A percentile compares a stretch with the other conserved stretches of the same genome.
Evolutionary conservation across 1,140 invertebrate genomes (phyloP).

Genomic region (Pentalonia nigronervosa): DNA sequence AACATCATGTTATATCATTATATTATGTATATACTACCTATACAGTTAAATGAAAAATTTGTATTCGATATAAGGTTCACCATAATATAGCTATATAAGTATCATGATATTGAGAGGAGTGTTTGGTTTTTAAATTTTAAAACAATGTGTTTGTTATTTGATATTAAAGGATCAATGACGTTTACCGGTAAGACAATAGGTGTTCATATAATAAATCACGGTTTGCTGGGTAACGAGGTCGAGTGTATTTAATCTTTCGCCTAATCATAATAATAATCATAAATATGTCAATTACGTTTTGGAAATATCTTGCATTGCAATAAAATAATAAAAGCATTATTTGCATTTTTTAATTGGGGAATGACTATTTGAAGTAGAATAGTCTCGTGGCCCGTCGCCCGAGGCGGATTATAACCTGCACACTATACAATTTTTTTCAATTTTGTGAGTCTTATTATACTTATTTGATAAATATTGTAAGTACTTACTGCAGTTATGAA

Average conservation of each 20-base stretch:
- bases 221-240: conserved; percentile 16
- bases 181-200: neutral
- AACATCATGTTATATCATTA: too few relatives aligned
- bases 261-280: neutral
- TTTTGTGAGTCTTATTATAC: neutral
- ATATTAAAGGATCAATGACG: neutral
- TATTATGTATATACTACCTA: neutral
- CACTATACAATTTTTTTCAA: neutral
- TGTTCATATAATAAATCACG: neutral
- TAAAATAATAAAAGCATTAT: neutral
- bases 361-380: neutral
- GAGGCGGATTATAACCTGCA: neutral
- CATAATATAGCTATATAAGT: too few relatives aligned
- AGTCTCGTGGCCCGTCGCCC: neutral
- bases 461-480: neutral
- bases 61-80: too few relatives aligned
- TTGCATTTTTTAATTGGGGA: neutral
- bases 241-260: neutral
- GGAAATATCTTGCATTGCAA: neutral
- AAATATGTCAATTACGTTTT: neutral
- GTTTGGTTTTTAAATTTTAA: neutral
- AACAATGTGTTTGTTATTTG: conserved; percentile 11
- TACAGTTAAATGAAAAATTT: neutral
- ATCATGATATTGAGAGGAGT: neutral
- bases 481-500: neutral